These are phyloP conservation scores for Lithophane ornitopus DNA, from an alignment of 2,888 invertebrate genomes.

Conservation along the genomic window DNA sequence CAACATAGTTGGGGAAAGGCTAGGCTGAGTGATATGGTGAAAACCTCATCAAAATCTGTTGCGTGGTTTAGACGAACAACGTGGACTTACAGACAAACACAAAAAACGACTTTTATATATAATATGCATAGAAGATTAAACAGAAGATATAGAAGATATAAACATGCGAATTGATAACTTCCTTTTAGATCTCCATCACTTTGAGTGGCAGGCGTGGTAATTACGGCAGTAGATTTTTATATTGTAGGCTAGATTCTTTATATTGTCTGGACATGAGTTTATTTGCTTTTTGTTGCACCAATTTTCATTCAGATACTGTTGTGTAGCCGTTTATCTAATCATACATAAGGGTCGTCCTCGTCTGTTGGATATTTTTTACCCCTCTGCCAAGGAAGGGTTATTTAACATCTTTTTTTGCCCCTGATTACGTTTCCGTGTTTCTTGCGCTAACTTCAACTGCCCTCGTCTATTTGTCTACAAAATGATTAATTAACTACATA, in stretches of 20 bases:
- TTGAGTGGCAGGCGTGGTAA: slow-evolving; percentile 1
- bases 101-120: too few species aligned
- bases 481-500: not conserved
- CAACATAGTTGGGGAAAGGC: too few species aligned
- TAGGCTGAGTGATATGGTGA: too few species aligned
- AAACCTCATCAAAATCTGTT: too few species aligned
- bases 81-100: too few species aligned
- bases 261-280: not conserved
- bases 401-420: not conserved
- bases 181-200: not conserved
- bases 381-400: too few species aligned
- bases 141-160: too few species aligned
- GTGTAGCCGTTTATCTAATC: not conserved
- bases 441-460: not conserved
- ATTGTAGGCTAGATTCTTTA: too few species aligned
- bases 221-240: too few species aligned
- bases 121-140: too few species aligned
- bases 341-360: not conserved
- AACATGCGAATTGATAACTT: too few species aligned
- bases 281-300: not conserved
- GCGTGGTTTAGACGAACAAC: too few species aligned
- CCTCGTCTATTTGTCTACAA: not conserved
- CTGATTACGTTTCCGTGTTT: not conserved
- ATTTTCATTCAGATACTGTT: not conserved
- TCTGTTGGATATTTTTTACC: not conserved